These are phyloP conservation scores for Echeneis naucrates DNA, from an alignment of 2,797 vertebrate genomes.

Conservation along the genomic window DNA sequence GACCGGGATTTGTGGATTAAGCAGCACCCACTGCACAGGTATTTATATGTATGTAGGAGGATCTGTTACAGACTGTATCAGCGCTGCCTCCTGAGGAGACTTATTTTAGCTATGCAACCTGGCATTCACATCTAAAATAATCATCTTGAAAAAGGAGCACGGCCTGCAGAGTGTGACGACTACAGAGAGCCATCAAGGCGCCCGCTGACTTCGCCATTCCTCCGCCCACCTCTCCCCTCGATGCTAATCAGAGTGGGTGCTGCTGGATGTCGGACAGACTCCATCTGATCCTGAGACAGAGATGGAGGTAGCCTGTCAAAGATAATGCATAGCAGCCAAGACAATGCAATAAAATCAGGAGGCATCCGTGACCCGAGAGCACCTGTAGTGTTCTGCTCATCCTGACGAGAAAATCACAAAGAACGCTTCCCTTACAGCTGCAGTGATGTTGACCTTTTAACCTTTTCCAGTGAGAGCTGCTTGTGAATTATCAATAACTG, in stretches of 20 bases:
- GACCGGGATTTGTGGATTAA: not conserved
- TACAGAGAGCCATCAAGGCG: constrained; percentile 61
- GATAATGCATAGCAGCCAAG: constrained; percentile 6
- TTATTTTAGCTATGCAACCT: constrained; percentile 33
- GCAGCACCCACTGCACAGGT: constrained; percentile 5
- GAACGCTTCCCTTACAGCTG: not conserved
- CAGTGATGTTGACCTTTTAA: not conserved
- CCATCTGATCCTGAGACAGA: constrained; percentile 56
- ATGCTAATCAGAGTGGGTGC: constrained; percentile 69
- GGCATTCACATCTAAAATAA: constrained; percentile 45
- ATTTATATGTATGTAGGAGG: not conserved
- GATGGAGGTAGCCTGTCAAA: constrained; percentile 13
- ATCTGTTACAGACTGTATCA: not conserved
- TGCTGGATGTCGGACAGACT: constrained; percentile 45
- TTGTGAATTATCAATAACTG: not conserved
- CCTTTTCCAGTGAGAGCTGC: not conserved
- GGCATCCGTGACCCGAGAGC: not conserved
- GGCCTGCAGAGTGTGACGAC: constrained; percentile 28
- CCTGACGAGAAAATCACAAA: not conserved
- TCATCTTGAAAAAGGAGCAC: constrained; percentile 49
- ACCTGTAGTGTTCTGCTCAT: not conserved
- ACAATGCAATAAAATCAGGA: constrained; percentile 2
- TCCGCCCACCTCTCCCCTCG: constrained; percentile 36
- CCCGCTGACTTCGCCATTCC: constrained; percentile 36
- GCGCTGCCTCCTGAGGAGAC: constrained; percentile 1